A percentile compares a stretch with the other conserved stretches of the same genome.
These are phyloP conservation scores for Enteromius paludinosus DNA, from an alignment of 2,797 vertebrate genomes.

Conservation along the genomic window DNA sequence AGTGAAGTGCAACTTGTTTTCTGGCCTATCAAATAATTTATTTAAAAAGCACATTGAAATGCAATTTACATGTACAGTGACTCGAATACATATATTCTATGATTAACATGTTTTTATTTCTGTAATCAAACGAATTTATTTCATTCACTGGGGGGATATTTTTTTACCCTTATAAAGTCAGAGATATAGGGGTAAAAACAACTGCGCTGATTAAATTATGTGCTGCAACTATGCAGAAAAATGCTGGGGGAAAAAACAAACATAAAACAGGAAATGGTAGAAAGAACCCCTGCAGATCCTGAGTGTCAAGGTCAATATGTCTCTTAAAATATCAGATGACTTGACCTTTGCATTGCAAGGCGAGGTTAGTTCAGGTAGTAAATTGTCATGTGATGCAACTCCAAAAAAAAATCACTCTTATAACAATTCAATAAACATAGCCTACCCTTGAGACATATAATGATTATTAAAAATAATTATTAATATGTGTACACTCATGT, in stretches of 20 bases:
- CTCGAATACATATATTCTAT: background rate
- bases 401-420: background rate
- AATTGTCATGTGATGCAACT: background rate
- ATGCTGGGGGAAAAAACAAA: background rate
- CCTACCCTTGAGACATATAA: background rate
- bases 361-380: constrained; percentile 4
- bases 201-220: background rate
- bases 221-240: background rate
- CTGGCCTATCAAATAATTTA: background rate
- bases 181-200: background rate
- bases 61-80: background rate
- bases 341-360: constrained; percentile 18
- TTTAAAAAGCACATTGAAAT: background rate
- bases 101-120: background rate
- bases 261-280: background rate
- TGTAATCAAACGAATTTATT: background rate
- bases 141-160: background rate
- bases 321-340: constrained; percentile 23
- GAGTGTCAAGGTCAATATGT: background rate
- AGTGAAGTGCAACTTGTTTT: background rate
- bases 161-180: background rate
- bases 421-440: background rate
- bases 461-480: background rate
- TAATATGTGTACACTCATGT: background rate
- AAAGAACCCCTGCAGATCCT: background rate